Evolutionary conservation across 2,888 invertebrate species (phyloP), one percentile per base, ranked within the genome.

Genomic region (Craniophora ligustri): DNA sequence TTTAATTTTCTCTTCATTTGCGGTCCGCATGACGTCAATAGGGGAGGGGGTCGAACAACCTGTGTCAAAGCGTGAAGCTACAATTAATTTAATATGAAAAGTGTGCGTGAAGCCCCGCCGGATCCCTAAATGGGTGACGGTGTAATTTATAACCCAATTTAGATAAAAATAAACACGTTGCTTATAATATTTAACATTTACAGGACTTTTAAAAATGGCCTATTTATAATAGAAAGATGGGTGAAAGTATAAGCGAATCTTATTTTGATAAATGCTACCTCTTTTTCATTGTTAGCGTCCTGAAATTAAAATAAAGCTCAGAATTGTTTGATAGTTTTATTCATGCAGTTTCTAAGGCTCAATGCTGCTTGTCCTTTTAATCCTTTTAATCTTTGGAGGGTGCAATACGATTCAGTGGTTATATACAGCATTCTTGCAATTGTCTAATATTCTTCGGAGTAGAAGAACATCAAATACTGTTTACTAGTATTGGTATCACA

Each of bases 71-170:
- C 41, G 34, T 67, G 58, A 58, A 45, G 42, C 34, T 46, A 56
- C 46, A 55, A 69, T 72, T 72, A 63, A 72, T 69, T 59, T 68
- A 54, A 54, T 56, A 51, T 45, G 49, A 68, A 68, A 66, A 62
- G 67, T 58, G 49, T 28, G 42, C 5, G 16, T 23, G 42, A 46
- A 39, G 32, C 36, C 23, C 13, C 35, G 44, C 28, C 23, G 15
- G 41, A 35, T 23, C 28, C 39, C 19, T 13, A 42, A 51, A 55
- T 50, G 46, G 39, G 42, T 49, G 48, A 58, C 49, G 55, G 31
- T 32, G 47, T 59, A 59, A 64, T 73, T 70, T 72, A 49, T 64
- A 46, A 60, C 50, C 36, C 54, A 50, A 60, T 64, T 63, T 47
- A 42, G 54, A 50, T 64, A 60, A 64, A 67, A 72, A 64, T 60